phyloP scores from a whole-genome alignment of 2,797 vertebrate species.

The Tenualosa thibaudeaui region DNA sequence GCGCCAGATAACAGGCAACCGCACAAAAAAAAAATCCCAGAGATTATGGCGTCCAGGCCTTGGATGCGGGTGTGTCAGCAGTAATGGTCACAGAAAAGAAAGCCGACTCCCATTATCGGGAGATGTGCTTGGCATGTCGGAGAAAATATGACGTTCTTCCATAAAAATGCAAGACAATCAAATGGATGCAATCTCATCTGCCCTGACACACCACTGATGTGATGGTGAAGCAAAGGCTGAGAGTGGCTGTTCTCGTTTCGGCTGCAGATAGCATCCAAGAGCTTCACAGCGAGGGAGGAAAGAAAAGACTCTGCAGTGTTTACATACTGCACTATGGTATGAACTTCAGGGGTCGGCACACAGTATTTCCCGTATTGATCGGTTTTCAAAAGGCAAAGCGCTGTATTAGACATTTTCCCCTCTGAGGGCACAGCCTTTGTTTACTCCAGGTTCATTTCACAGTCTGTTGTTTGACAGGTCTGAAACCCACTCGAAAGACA shows the following conservation, averaged over 20 bases:
- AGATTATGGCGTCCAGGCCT: constrained; percentile 52
- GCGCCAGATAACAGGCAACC: constrained; percentile 30
- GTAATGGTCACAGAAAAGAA: neutral
- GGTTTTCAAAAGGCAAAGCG: neutral
- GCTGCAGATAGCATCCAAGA: neutral
- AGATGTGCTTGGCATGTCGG: neutral
- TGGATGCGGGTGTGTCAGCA: constrained; percentile 10
- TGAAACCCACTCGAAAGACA: constrained; percentile 15
- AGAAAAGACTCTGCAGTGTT: neutral
- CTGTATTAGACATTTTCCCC: constrained; percentile 3
- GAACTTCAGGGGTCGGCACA: constrained; percentile 7
- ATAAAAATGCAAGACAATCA: neutral
- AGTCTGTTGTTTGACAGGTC: neutral
- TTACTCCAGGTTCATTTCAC: constrained; percentile 17
- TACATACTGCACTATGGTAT: neutral
- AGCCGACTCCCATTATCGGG: neutral
- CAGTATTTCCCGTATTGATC: neutral
- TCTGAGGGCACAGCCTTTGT: constrained; percentile 7
- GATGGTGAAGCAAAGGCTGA: neutral
- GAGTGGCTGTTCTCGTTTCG: neutral
- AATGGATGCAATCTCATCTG: neutral
- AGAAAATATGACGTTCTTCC: constrained; percentile 7
- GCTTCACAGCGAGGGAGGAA: neutral
- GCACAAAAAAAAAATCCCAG: constrained; percentile 36
- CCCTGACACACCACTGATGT: neutral